Percentiles rank a stretch among this genome's conserved stretches.
Evolutionary conservation across 2,888 invertebrate genomes (phyloP).

Genomic region (Geophilus truncorum): DNA sequence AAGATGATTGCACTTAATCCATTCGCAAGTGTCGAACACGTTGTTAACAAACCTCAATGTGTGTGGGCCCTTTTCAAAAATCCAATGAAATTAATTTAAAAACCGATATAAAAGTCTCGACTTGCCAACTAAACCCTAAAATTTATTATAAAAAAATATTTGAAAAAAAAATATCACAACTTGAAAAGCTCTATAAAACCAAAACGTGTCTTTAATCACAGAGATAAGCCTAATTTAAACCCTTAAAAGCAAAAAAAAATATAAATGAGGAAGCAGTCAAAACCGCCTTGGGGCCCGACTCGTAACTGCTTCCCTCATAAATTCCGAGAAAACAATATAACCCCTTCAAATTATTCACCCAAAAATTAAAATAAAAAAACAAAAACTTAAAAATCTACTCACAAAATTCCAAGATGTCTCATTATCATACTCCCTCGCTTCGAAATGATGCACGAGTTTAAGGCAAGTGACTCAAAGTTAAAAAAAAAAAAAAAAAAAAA

Average conservation of each 20-base stretch:
- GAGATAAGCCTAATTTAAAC: conserved; percentile 21
- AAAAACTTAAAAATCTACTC: neutral
- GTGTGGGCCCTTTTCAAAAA: neutral
- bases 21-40: neutral
- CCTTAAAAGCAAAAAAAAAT: neutral
- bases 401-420: neutral
- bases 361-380: neutral
- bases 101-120: conserved; percentile 6
- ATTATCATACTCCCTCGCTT: neutral
- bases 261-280: conserved; percentile 27
- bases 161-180: neutral
- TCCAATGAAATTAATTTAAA: neutral
- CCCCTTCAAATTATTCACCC: neutral
- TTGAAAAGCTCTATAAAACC: conserved; percentile 12
- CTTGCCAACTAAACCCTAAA: neutral
- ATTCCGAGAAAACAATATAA: neutral
- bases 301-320: neutral
- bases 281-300: neutral
- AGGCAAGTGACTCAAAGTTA: neutral
- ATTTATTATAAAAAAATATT: no score
- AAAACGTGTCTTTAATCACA: conserved; percentile 19
- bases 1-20: neutral
- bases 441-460: neutral
- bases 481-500: neutral
- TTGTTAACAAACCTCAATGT: neutral